Conservation (phyloP, 2,888 invertebrate genomes). For the Digitonthophagus gazella region DNA sequence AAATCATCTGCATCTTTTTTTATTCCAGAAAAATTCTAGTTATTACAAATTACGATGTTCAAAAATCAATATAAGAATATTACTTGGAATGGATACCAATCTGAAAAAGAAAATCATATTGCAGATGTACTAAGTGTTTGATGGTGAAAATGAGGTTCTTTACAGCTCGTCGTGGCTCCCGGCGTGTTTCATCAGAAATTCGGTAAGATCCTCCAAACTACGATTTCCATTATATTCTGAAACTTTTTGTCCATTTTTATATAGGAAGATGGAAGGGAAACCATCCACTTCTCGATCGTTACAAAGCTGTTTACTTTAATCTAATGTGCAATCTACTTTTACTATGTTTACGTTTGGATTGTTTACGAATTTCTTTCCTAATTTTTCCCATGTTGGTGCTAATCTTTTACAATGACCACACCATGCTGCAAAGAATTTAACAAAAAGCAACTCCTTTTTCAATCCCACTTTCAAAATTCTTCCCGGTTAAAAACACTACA, state of each 20-base stretch:
- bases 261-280: slow-evolving; percentile 78
- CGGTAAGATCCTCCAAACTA: slow-evolving; percentile 62
- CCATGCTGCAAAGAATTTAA: slow-evolving; percentile 91
- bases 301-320: slow-evolving; percentile 69
- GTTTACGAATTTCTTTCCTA: slow-evolving; percentile 68
- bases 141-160: neutral
- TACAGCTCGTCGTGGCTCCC: slow-evolving; percentile 64
- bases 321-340: slow-evolving; percentile 80
- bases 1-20: too few species aligned
- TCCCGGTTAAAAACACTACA: slow-evolving; percentile 64
- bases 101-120: neutral
- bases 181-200: slow-evolving; percentile 59
- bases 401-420: slow-evolving; percentile 86
- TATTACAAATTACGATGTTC: too few species aligned
- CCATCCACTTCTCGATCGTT: slow-evolving; percentile 78
- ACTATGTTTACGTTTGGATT: slow-evolving; percentile 67
- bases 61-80: neutral
- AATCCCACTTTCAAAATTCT: slow-evolving; percentile 70
- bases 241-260: slow-evolving; percentile 70
- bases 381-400: slow-evolving; percentile 78
- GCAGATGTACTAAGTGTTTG: slow-evolving; percentile 1
- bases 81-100: neutral
- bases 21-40: too few species aligned
- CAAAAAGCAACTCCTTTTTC: slow-evolving; percentile 72
- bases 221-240: slow-evolving; percentile 69